These are phyloP conservation scores for Ianthella basta DNA, from an alignment of 37 sponge, comb jelly and placozoan genomes.

Conservation along the genomic window DNA sequence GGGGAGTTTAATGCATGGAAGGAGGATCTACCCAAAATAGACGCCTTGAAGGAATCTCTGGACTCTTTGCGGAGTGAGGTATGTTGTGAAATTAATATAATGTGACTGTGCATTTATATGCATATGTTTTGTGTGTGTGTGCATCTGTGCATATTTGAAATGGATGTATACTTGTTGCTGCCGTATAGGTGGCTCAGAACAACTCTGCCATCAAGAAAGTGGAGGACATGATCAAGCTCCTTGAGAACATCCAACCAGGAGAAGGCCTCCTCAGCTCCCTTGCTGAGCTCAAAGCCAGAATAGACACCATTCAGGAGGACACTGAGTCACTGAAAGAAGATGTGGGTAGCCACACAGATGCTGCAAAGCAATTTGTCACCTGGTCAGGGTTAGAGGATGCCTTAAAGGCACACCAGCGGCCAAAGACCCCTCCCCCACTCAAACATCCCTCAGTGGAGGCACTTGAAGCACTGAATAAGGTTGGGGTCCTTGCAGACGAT, in stretches of 20 bases:
- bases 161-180: no score
- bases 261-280: constrained; percentile 29
- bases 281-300: constrained; percentile 38
- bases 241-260: constrained; percentile 60
- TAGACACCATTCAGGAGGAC: constrained; percentile 34
- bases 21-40: constrained; percentile 37
- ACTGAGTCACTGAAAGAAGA: constrained; percentile 28
- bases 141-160: background rate
- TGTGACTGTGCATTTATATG: background rate
- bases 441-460: constrained; percentile 56
- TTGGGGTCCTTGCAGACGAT: constrained; percentile 52
- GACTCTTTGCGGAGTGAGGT: constrained; percentile 29
- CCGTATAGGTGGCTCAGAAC: constrained; percentile 17
- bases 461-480: constrained; percentile 41
- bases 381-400: constrained; percentile 60
- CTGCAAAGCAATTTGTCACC: constrained; percentile 31
- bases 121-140: background rate
- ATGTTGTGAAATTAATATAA: background rate
- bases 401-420: constrained; percentile 42
- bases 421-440: constrained; percentile 35
- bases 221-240: constrained; percentile 41
- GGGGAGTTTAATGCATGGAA: constrained; percentile 59
- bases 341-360: background rate
- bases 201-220: background rate
- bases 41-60: constrained; percentile 31